These are phyloP conservation scores for Eretmodus cyanostictus DNA, from an alignment of 2,113 vertebrate genomes.

Conservation along the genomic window DNA sequence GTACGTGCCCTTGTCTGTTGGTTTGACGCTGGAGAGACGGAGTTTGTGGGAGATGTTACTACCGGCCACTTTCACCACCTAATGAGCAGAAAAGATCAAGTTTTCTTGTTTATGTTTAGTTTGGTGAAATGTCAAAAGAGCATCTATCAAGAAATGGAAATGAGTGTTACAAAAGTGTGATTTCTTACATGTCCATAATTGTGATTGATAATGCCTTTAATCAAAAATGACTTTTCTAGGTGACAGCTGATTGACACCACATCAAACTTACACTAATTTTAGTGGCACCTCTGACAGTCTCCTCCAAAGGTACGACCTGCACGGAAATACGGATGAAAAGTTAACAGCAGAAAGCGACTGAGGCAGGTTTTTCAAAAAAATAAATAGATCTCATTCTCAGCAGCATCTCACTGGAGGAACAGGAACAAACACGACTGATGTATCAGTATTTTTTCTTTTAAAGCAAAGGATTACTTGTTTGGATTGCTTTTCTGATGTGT, in stretches of 20 bases:
- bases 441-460: background rate
- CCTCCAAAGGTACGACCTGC: slow-evolving; percentile 81
- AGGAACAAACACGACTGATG: background rate
- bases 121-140: background rate
- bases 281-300: slow-evolving; percentile 80
- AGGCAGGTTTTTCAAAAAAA: background rate
- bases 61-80: slow-evolving; percentile 95
- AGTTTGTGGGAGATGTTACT: slow-evolving; percentile 98
- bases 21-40: slow-evolving; percentile 86
- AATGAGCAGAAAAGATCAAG: background rate
- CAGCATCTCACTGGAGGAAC: background rate
- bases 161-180: background rate
- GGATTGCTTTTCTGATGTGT: background rate
- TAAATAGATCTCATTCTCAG: background rate
- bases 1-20: slow-evolving; percentile 88
- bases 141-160: background rate
- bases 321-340: background rate
- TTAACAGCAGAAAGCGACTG: background rate
- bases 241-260: background rate
- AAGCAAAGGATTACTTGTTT: background rate
- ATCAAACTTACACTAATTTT: slow-evolving; percentile 92
- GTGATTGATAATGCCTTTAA: background rate
- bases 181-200: background rate
- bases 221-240: background rate
- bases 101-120: background rate